A percentile compares a stretch with the other conserved stretches of the same genome.
Conservation (phyloP, 35 echinoderm and acorn worm genomes). For the Diadema setosum region DNA sequence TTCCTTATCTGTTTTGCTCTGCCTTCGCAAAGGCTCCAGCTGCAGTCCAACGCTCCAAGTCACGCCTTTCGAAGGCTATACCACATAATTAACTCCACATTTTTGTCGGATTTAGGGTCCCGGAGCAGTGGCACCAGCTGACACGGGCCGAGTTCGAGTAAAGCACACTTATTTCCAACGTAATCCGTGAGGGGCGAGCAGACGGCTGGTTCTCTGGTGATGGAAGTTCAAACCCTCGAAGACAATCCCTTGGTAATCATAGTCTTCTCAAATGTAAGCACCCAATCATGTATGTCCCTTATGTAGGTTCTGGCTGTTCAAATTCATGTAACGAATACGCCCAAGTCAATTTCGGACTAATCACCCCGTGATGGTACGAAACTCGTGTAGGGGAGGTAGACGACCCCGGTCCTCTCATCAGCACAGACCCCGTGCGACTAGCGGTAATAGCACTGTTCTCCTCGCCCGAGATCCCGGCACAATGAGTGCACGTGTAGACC, state of each 20-base stretch:
- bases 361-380: too few relatives aligned
- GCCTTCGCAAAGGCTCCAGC: not conserved
- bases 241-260: not conserved
- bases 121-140: not conserved
- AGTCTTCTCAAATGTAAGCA: not conserved
- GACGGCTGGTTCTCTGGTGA: not conserved
- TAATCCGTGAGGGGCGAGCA: not conserved
- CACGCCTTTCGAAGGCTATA: not conserved
- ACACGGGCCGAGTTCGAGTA: not conserved
- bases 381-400: too few relatives aligned
- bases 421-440: not conserved
- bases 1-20: not conserved
- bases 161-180: not conserved
- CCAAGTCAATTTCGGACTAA: not conserved
- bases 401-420: not conserved
- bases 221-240: not conserved
- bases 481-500: not conserved
- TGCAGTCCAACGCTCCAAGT: not conserved
- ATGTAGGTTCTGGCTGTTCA: not conserved
- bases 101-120: not conserved
- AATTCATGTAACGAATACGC: not conserved
- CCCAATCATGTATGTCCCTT: not conserved
- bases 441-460: not conserved
- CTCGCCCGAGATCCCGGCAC: not conserved
- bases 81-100: slow-evolving; percentile 8